Evolutionary conservation across 2,797 vertebrate genomes (phyloP).

Genomic region (Bovichtus diacanthus): DNA sequence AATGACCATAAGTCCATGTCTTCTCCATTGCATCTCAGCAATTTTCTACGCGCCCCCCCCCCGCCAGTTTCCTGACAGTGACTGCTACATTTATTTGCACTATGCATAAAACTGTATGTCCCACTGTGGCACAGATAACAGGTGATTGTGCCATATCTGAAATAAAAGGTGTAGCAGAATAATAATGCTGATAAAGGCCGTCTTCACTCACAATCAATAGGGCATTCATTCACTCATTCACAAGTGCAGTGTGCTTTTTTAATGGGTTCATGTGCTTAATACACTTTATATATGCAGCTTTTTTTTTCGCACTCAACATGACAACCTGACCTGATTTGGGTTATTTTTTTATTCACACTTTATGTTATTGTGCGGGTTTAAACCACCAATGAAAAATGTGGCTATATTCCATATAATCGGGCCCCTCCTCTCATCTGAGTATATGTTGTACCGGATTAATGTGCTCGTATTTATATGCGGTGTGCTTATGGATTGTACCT

Average conservation of each 20-base stretch:
- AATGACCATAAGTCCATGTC: constrained; percentile 35
- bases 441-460: too few species aligned
- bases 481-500: too few species aligned
- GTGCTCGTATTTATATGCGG: too few species aligned
- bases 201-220: too few species aligned
- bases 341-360: neutral
- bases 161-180: neutral
- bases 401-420: neutral
- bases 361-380: neutral
- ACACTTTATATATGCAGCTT: neutral
- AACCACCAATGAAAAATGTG: neutral
- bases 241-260: too few species aligned
- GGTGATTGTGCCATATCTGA: neutral
- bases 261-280: neutral
- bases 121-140: constrained; percentile 2
- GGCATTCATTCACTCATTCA: too few species aligned
- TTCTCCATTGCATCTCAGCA: constrained; percentile 30
- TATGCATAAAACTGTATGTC: constrained; percentile 4
- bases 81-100: constrained; percentile 42
- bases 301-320: neutral
- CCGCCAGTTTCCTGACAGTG: neutral
- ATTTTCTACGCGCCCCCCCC: constrained; percentile 17
- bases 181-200: neutral
- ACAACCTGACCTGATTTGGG: neutral
- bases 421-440: neutral